Evolutionary conservation across 53 echinoderm and acorn worm species (phyloP).

Genomic region (Actinopyga echinites): DNA sequence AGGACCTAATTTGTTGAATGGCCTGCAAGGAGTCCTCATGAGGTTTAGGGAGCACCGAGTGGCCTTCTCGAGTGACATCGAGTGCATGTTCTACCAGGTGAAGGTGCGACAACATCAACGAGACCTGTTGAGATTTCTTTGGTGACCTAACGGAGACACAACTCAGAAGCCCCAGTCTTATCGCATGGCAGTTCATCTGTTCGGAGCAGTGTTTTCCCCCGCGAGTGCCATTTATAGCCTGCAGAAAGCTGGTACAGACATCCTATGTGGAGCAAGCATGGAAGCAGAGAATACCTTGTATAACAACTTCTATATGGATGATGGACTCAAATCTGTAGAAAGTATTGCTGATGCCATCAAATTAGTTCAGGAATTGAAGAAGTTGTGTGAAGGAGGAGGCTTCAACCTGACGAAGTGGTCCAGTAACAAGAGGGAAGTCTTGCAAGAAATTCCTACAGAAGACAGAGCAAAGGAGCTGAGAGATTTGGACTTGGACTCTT

Average conservation of each 20-base stretch:
- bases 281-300: conserved; percentile 15
- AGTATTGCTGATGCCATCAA: conserved; percentile 15
- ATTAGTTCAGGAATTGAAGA: conserved; percentile 45
- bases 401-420: conserved; percentile 67
- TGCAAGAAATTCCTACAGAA: conserved; percentile 27
- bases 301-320: conserved; percentile 67
- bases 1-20: conserved; percentile 70
- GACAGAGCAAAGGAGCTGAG: conserved; percentile 48
- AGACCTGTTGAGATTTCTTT: conserved; percentile 61
- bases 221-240: conserved; percentile 59
- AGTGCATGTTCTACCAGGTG: conserved; percentile 70
- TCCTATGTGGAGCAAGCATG: background rate
- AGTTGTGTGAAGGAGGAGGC: conserved; percentile 55
- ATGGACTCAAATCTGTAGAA: conserved; percentile 47
- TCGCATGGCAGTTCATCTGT: conserved; percentile 54
- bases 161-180: conserved; percentile 15
- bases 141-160: conserved; percentile 56
- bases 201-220: conserved; percentile 59
- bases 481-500: conserved; percentile 36
- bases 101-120: conserved; percentile 39
- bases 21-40: conserved; percentile 58
- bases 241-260: conserved; percentile 44
- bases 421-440: conserved; percentile 54
- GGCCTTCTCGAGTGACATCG: conserved; percentile 55
- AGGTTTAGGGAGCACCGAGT: conserved; percentile 47